Percentiles rank a stretch among this genome's conserved stretches.
Conservation (phyloP, 2,888 invertebrate species). For the Andrena haemorrhoa region DNA sequence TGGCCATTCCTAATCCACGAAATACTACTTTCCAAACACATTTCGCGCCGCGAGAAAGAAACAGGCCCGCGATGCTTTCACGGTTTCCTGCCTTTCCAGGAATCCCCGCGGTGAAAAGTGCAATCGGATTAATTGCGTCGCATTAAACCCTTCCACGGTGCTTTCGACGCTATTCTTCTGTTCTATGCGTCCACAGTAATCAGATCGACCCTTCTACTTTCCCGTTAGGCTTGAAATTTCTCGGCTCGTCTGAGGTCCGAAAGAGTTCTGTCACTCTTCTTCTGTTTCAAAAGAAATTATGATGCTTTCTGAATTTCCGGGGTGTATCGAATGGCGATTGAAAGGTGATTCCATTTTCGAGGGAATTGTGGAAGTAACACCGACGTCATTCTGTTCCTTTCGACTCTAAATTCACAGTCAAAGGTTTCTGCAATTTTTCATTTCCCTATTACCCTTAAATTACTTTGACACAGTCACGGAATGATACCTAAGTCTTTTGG, state of each 20-base stretch:
- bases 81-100: slow-evolving; percentile 37
- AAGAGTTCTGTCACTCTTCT: not conserved
- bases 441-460: too few species aligned
- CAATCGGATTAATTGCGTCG: slow-evolving; percentile 42
- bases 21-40: slow-evolving; percentile 68
- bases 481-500: too few species aligned
- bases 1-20: slow-evolving; percentile 66
- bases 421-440: too few species aligned
- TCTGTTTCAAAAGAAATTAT: too few species aligned
- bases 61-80: slow-evolving; percentile 57
- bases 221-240: not conserved
- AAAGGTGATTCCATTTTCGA: too few species aligned
- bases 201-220: not conserved
- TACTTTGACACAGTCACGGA: too few species aligned
- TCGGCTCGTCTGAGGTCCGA: not conserved
- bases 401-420: too few species aligned
- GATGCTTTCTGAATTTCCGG: too few species aligned
- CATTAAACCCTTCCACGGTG: not conserved
- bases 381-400: too few species aligned
- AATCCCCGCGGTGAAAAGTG: slow-evolving; percentile 36
- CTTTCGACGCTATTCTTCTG: slow-evolving; percentile 3
- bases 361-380: too few species aligned
- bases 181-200: not conserved
- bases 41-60: slow-evolving; percentile 53
- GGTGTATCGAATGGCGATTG: too few species aligned